Base-by-base conservation (phyloP, 2,888 invertebrate species). In the Drosophila greeni region DNA sequence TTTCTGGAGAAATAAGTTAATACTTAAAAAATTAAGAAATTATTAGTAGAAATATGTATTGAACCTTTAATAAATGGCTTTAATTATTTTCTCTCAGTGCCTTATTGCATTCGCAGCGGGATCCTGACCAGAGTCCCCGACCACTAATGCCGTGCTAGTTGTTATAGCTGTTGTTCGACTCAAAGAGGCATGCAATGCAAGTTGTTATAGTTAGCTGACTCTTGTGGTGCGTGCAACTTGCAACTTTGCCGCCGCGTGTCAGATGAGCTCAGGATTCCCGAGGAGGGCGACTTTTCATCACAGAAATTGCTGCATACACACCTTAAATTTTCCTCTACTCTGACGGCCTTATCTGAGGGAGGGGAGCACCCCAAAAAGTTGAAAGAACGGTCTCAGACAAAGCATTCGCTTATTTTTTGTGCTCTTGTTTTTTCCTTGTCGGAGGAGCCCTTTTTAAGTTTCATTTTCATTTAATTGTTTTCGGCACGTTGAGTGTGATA, bases 91-190 rank as follows among this genome's bases (percentile, higher is more conserved):
- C n/a, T 14, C 12, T 14, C 37, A 39, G 58, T 60, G 59, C n/a
- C 39, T 2, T 7, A 16, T 31, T 31, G 56, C 29, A 45, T 14
- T 45, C 29, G 29, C 29, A 29, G 12, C 23, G 18, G 43, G 34
- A 31, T 45, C 45, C 45, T 45, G 45, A 45, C 52, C 26, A 52
- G 20, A 39, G 24, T 29, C 66, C 16, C 52, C 51, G 24, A 52
- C 49, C 68, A 65, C 79, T 76, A 78, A 79, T 78, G 82, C 73
- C 53, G 73, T 67, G 74, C 73, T 64, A 67, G 74, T 76, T 78
- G 74, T 74, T 78, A 74, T 73, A 47, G 62, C 77, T 66, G 70
- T 81, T 74, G 77, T 75, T 78, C 61, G 67, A 67, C 61, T 67
- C 67, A 67, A 67, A 67, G 67, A 67, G 67, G 39, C 67, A 67